phyloP scores from a whole-genome alignment of 2,113 vertebrate species.

The Dasypus novemcinctus region DNA sequence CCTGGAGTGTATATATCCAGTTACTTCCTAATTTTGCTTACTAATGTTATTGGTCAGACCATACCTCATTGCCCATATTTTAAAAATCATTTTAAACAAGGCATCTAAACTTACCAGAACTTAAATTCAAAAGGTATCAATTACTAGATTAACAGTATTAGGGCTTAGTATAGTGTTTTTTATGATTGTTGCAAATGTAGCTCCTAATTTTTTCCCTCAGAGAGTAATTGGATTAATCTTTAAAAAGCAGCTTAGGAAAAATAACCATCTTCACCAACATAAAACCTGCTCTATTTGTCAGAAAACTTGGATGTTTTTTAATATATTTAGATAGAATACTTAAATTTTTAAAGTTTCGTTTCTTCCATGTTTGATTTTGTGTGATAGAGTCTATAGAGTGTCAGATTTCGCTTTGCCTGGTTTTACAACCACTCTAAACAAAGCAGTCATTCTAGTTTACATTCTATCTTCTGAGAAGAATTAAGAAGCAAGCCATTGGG shows the following conservation, averaged over 20 bases:
- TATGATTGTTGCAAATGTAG: background rate
- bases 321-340: background rate
- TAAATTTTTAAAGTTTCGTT: conserved; percentile 25
- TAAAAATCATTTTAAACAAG: conserved; percentile 35
- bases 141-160: background rate
- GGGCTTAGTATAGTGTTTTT: background rate
- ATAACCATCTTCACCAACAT: background rate
- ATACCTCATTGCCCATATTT: background rate
- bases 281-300: conserved; percentile 1
- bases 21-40: conserved; percentile 37
- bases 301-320: background rate
- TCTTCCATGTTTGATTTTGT: conserved; percentile 31
- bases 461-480: conserved; percentile 24
- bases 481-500: conserved; percentile 10
- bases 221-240: background rate
- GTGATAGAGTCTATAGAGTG: background rate
- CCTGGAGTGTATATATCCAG: background rate
- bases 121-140: background rate
- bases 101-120: background rate
- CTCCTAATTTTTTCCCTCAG: conserved; percentile 31
- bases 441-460: background rate
- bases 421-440: conserved; percentile 49
- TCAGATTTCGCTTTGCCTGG: conserved; percentile 29
- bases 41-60: background rate
- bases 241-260: conserved; percentile 44